These are phyloP conservation scores for Poeciliopsis retropinna DNA, from an alignment of 2,113 vertebrate species.

Conservation along the genomic window DNA sequence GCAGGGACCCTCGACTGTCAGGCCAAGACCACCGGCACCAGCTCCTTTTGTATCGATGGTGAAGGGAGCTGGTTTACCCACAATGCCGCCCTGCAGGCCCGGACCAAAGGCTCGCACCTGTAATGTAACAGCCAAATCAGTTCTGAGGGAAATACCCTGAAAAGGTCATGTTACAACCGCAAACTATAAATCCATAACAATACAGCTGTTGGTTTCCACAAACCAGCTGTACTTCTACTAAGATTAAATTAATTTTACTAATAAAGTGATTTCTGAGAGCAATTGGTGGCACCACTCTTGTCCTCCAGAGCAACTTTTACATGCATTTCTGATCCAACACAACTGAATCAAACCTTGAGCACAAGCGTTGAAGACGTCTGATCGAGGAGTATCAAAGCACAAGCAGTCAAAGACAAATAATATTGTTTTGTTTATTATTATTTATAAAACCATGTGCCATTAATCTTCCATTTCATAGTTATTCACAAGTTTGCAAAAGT, in stretches of 20 bases:
- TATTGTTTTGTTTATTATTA: background rate
- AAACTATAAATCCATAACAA: background rate
- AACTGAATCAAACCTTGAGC: background rate
- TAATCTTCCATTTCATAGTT: background rate
- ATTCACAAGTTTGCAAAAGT: background rate
- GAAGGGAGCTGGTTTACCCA: conserved; percentile 88
- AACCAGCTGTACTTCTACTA: background rate
- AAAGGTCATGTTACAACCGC: background rate
- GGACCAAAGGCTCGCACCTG: conserved; percentile 91
- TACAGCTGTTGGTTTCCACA: background rate
- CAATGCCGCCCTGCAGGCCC: conserved; percentile 87
- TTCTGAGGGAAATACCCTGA: background rate
- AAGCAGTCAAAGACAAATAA: background rate
- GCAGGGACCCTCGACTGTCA: conserved; percentile 91
- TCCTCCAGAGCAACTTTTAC: background rate
- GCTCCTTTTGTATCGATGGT: conserved; percentile 92
- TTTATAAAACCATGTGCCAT: background rate
- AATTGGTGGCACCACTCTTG: background rate
- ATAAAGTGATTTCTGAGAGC: background rate
- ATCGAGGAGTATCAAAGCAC: background rate
- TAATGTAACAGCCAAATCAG: conserved; percentile 9
- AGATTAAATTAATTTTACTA: background rate
- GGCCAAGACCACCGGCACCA: conserved; percentile 87
- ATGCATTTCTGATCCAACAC: background rate
- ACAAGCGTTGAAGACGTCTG: background rate